Conservation (phyloP, 2,888 invertebrate genomes). For the Thumatha senex region DNA sequence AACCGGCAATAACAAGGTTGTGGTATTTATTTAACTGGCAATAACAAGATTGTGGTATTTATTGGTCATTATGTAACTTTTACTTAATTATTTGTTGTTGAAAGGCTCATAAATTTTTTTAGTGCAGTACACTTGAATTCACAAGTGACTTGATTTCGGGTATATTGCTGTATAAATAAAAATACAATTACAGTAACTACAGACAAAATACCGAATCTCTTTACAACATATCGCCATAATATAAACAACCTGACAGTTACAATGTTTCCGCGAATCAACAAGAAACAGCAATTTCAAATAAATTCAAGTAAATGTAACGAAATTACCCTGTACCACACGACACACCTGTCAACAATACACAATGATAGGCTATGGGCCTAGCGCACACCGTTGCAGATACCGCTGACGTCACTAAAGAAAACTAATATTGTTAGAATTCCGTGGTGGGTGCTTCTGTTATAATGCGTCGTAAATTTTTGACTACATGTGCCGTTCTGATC, state of each 20-base stretch:
- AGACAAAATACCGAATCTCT: background rate
- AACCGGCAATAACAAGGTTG: no score
- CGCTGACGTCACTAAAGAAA: constrained; percentile 27
- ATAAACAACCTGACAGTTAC: constrained; percentile 7
- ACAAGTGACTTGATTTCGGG: no score
- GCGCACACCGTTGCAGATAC: constrained; percentile 46
- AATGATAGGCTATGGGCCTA: constrained; percentile 37
- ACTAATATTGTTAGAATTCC: constrained; percentile 35
- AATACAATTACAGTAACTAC: no score
- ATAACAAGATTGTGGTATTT: no score
- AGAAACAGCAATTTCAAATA: constrained; percentile 17
- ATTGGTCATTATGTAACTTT: no score
- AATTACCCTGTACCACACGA: constrained; percentile 18
- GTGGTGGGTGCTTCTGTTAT: constrained; percentile 38
- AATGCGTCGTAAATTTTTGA: constrained; percentile 26
- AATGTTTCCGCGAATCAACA: constrained; percentile 10
- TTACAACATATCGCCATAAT: background rate
- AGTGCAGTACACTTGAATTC: no score
- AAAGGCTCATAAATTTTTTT: no score
- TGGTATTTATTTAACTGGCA: no score
- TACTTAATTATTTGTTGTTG: no score
- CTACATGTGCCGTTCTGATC: constrained; percentile 30
- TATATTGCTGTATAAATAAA: no score
- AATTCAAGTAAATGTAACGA: constrained; percentile 26
- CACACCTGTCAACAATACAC: constrained; percentile 33